Evolutionary conservation across 2,797 vertebrate species (phyloP).

Genomic region (Tinamus major): DNA sequence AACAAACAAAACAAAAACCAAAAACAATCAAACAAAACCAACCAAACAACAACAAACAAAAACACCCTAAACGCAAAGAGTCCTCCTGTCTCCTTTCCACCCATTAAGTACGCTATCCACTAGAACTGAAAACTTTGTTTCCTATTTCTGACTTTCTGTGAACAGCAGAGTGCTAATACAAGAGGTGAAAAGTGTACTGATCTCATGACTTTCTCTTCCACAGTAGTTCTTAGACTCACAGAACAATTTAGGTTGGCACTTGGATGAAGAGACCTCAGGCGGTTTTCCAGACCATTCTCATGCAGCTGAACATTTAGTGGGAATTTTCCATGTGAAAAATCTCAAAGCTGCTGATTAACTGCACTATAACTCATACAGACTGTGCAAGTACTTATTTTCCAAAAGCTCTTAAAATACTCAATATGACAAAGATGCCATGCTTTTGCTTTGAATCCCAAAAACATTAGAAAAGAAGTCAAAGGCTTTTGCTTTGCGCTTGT

Average conservation of each 20-base stretch:
- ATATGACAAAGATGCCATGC: not conserved
- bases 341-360: not conserved
- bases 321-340: conserved; percentile 17
- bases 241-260: not conserved
- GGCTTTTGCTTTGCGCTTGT: not conserved
- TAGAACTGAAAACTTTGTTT: not conserved
- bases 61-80: not conserved
- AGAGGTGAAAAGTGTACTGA: not conserved
- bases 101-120: not conserved
- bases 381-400: not conserved
- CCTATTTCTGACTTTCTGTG: not conserved
- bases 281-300: not conserved
- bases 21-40: not conserved
- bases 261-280: not conserved
- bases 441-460: not conserved
- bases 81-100: not conserved
- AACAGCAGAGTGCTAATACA: not conserved
- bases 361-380: not conserved
- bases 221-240: not conserved
- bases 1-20: not conserved
- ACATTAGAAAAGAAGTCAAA: not conserved
- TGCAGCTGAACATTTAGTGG: not conserved
- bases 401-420: conserved; percentile 16
- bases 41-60: not conserved
- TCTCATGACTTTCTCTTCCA: not conserved